phyloP scores from a whole-genome alignment of 2,113 vertebrate genomes.

The Coptodon rendalli region DNA sequence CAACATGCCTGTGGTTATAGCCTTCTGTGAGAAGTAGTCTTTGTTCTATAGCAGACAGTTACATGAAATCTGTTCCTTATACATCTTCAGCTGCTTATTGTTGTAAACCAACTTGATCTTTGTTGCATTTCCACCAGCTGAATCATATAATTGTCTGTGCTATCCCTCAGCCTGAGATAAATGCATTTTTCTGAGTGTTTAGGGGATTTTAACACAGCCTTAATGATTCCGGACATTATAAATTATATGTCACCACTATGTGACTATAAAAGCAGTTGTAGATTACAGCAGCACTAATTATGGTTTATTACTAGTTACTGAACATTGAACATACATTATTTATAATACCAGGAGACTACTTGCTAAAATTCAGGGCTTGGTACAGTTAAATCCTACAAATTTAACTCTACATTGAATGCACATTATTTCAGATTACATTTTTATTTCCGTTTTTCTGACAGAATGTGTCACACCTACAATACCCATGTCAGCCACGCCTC shows the following conservation, averaged over 20 bases:
- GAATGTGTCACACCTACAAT: background rate
- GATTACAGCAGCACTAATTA: background rate
- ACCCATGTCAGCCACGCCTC: background rate
- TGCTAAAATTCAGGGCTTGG: background rate
- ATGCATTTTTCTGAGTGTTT: background rate
- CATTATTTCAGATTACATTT: background rate
- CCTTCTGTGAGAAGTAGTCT: background rate
- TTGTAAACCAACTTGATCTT: background rate
- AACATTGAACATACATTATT: background rate
- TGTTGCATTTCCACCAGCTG: background rate
- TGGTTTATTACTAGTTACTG: background rate
- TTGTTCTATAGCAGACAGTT: background rate
- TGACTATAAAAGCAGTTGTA: background rate
- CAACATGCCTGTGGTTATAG: background rate
- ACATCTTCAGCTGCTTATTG: background rate
- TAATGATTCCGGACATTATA: background rate
- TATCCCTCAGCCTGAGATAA: background rate
- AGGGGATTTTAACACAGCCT: background rate
- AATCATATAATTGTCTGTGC: background rate
- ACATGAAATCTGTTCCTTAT: background rate
- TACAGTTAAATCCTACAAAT: background rate
- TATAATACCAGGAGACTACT: background rate
- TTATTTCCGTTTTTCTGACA: background rate
- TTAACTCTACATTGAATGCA: background rate
- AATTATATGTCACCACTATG: background rate